Percentiles rank a stretch among this genome's conserved stretches.
Evolutionary conservation across 2,888 invertebrate species (phyloP).

Genomic region (Drosophila fungiperda): DNA sequence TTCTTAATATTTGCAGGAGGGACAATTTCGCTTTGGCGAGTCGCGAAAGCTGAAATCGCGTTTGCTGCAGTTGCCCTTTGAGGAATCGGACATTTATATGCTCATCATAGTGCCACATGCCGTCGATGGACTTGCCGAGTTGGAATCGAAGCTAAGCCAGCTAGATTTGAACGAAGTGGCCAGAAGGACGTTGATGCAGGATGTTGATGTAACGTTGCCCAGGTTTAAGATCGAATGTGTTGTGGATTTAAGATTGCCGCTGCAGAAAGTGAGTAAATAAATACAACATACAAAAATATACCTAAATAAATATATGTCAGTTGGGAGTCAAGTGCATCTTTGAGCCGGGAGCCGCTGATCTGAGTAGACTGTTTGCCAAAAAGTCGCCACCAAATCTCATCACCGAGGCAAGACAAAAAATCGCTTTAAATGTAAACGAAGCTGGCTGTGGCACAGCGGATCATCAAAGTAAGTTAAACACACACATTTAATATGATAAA

Average conservation of each 20-base stretch:
- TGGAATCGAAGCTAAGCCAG: slow-evolving; percentile 88
- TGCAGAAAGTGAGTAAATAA: slow-evolving; percentile 87
- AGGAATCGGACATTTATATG: slow-evolving; percentile 89
- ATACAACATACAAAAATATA: accelerated
- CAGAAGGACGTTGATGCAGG: slow-evolving; percentile 85
- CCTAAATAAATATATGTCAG: slow-evolving; percentile 11
- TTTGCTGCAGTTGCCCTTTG: slow-evolving; percentile 90
- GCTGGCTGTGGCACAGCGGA: slow-evolving; percentile 46
- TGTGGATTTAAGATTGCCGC: slow-evolving; percentile 87
- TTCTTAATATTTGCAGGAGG: slow-evolving; percentile 68
- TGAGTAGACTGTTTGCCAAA: slow-evolving; percentile 87
- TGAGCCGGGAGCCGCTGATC: slow-evolving; percentile 85
- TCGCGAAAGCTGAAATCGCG: slow-evolving; percentile 86
- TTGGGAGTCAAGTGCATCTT: slow-evolving; percentile 81
- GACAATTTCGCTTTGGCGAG: slow-evolving; percentile 85
- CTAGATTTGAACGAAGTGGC: slow-evolving; percentile 86
- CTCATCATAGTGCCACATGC: slow-evolving; percentile 90
- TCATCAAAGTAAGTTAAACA: slow-evolving; percentile 25
- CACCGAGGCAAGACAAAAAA: slow-evolving; percentile 91
- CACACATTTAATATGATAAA: background rate
- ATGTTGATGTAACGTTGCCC: slow-evolving; percentile 88
- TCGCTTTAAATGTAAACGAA: slow-evolving; percentile 90
- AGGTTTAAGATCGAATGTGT: slow-evolving; percentile 92
- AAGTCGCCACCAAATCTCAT: slow-evolving; percentile 86
- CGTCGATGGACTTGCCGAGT: slow-evolving; percentile 87